A percentile compares a stretch with the other conserved stretches of the same genome.
Evolutionary conservation across 2,113 vertebrate species (phyloP).

Genomic region (Halcyon malimbica): DNA sequence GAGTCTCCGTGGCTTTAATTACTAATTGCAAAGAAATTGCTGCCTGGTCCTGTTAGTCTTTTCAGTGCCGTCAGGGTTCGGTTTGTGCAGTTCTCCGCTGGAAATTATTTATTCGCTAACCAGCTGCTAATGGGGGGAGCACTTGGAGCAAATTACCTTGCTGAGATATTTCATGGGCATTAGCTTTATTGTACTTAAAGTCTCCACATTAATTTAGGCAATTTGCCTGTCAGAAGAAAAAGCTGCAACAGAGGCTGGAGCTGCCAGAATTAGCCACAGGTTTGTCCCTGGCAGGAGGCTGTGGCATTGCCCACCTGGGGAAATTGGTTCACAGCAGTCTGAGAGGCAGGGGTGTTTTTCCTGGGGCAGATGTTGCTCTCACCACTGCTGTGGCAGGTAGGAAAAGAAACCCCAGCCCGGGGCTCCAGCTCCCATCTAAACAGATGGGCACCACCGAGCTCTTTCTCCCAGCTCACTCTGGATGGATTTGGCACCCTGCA

Average conservation of each 20-base stretch:
- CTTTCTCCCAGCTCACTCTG: not conserved
- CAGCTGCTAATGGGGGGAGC: not conserved
- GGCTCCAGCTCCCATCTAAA: not conserved
- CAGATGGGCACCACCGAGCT: accelerated
- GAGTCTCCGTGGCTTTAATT: not conserved
- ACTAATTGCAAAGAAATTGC: not conserved
- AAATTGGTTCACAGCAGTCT: not conserved
- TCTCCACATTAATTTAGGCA: not conserved
- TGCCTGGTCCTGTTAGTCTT: not conserved
- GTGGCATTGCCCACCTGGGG: not conserved
- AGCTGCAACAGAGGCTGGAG: not conserved
- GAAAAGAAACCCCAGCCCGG: not conserved
- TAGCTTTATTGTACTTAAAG: not conserved
- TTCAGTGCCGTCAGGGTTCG: not conserved
- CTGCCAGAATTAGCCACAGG: not conserved
- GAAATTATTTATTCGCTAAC: conserved; percentile 12
- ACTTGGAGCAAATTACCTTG: not conserved
- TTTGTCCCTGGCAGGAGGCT: not conserved
- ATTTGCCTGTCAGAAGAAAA: not conserved
- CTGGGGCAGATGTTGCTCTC: not conserved
- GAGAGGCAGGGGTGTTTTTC: not conserved
- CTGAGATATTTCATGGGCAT: not conserved
- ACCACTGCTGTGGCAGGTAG: not conserved
- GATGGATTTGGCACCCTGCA: not conserved
- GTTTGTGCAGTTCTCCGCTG: not conserved